A percentile compares a stretch with the other conserved stretches of the same genome.
Conservation (phyloP, 2,888 invertebrate species). For the Diabrotica balteata region DNA sequence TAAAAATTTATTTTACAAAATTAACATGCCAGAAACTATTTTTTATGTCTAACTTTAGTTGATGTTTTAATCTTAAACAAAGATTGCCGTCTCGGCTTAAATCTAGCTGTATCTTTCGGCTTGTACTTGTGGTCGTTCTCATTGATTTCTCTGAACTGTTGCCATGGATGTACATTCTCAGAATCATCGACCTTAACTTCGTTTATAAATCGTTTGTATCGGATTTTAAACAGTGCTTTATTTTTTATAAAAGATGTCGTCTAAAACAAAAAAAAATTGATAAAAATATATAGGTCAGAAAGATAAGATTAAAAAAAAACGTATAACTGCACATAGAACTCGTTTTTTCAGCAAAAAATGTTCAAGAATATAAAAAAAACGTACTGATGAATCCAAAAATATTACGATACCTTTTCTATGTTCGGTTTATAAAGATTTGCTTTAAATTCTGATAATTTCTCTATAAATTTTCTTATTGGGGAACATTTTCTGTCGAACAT, state of each 20-base stretch:
- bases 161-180: conserved; percentile 69
- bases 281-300: not conserved
- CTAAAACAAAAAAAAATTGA: not conserved
- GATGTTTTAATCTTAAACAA: conserved; percentile 54
- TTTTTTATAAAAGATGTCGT: conserved; percentile 45
- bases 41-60: conserved; percentile 37
- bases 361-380: too few relatives aligned
- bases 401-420: conserved; percentile 60
- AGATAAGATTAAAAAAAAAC: conserved; percentile 32
- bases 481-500: conserved; percentile 67
- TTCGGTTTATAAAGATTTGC: conserved; percentile 64
- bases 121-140: conserved; percentile 48
- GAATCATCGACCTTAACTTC: conserved; percentile 61
- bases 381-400: too few relatives aligned
- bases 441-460: conserved; percentile 70
- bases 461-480: conserved; percentile 69
- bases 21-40: not conserved
- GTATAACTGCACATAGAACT: too few relatives aligned
- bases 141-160: conserved; percentile 63
- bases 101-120: conserved; percentile 50
- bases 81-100: conserved; percentile 54
- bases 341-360: too few relatives aligned
- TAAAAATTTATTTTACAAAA: not conserved
- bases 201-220: conserved; percentile 62
- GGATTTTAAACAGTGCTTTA: conserved; percentile 60